Conservation (phyloP, 1,140 invertebrate species). For the Zaprionus inermis region DNA sequence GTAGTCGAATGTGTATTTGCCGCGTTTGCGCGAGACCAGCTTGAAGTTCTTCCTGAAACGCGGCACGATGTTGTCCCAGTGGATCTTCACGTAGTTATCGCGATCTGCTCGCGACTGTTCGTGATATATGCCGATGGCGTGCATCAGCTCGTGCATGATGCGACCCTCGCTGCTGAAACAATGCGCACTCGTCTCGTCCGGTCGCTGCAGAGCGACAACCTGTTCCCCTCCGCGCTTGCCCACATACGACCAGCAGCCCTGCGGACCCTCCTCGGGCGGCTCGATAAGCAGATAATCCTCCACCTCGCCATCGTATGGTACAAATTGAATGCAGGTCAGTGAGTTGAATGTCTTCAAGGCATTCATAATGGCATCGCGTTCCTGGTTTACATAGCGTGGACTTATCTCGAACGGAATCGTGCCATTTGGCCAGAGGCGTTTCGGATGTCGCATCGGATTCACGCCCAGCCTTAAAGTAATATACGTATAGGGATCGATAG, state of each 20-base stretch:
- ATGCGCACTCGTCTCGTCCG: conserved; percentile 86
- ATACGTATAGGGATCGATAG: conserved; percentile 85
- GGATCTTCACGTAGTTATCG: conserved; percentile 90
- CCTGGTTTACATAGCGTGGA: conserved; percentile 86
- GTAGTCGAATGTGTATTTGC: conserved; percentile 89
- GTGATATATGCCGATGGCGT: conserved; percentile 93
- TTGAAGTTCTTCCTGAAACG: conserved; percentile 89
- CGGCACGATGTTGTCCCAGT: conserved; percentile 89
- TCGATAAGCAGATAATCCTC: conserved; percentile 90
- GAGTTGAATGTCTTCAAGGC: conserved; percentile 89
- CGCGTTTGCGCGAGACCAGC: conserved; percentile 87
- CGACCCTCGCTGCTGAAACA: conserved; percentile 90
- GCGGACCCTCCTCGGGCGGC: conserved; percentile 87
- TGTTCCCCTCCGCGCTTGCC: conserved; percentile 87
- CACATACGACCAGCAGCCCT: conserved; percentile 93
- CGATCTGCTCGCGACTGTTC: conserved; percentile 93
- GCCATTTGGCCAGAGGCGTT: conserved; percentile 89
- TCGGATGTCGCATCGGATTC: conserved; percentile 85
- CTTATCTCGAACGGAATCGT: conserved; percentile 90
- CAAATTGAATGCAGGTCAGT: conserved; percentile 90
- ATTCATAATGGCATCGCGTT: conserved; percentile 85
- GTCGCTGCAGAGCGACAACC: conserved; percentile 84
- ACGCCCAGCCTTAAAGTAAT: conserved; percentile 87
- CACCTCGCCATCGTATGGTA: conserved; percentile 86
- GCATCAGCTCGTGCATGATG: conserved; percentile 93